Conservation (phyloP, 2,888 invertebrate species). For the Synanthedon vespiformis region DNA sequence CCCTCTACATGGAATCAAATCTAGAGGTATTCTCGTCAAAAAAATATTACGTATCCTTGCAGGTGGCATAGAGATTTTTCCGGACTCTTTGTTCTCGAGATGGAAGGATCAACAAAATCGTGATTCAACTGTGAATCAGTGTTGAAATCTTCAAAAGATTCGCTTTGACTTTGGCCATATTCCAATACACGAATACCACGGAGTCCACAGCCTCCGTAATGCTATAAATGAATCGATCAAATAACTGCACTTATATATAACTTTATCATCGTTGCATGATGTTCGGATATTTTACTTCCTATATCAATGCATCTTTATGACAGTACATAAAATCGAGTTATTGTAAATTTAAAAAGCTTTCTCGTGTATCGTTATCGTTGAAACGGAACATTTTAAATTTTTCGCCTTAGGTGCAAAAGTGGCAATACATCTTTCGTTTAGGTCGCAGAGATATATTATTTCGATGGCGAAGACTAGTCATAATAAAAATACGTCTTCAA, state of each 20-base stretch:
- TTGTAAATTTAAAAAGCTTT: no score
- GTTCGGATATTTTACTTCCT: neutral
- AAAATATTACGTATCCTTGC: no score
- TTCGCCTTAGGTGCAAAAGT: no score
- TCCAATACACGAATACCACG: slow-evolving; percentile 14
- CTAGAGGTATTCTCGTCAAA: no score
- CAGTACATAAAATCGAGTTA: no score
- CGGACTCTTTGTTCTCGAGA: slow-evolving; percentile 7
- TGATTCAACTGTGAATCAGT: slow-evolving; percentile 13
- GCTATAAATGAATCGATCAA: neutral
- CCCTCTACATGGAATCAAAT: no score
- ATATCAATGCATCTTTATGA: neutral
- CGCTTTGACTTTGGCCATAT: slow-evolving; percentile 14
- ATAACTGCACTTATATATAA: neutral
- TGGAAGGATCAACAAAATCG: slow-evolving; percentile 12
- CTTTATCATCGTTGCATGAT: neutral
- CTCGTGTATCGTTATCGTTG: no score
- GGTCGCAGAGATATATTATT: no score
- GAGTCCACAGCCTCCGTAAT: neutral
- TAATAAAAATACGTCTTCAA: no score
- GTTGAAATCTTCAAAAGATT: slow-evolving; percentile 17
- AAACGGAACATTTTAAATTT: no score
- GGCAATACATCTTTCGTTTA: no score
- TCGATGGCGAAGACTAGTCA: no score
- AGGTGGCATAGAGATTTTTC: neutral